A percentile compares a stretch with the other conserved stretches of the same genome.
These are phyloP conservation scores for Aphelocoma californica DNA, from an alignment of 2,797 vertebrate species.

Conservation along the genomic window DNA sequence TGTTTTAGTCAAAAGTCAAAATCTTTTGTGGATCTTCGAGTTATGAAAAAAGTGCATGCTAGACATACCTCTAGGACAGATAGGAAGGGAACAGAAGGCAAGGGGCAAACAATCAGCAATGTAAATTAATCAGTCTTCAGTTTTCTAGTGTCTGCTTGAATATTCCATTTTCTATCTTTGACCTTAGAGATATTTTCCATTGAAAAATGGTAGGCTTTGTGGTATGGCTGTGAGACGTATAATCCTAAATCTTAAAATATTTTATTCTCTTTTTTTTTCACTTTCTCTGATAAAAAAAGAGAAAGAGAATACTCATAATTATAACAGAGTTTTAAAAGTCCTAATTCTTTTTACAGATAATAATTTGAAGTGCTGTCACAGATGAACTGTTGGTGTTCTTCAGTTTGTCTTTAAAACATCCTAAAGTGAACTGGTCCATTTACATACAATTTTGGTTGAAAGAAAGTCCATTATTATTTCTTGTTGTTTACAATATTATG, in stretches of 20 bases:
- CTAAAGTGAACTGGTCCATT: not conserved
- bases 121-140: not conserved
- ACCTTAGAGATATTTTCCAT: not conserved
- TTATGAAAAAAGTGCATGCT: not conserved
- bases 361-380: not conserved
- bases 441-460: not conserved
- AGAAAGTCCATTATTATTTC: not conserved
- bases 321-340: not conserved
- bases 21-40: not conserved
- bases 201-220: not conserved
- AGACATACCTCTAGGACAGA: rapidly evolving
- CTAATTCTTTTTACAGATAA: not conserved
- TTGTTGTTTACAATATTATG: not conserved
- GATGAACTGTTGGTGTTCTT: not conserved
- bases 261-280: not conserved
- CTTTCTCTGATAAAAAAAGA: not conserved
- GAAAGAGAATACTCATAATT: not conserved
- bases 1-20: not conserved
- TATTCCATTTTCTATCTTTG: not conserved
- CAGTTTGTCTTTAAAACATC: not conserved
- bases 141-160: not conserved
- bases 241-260: not conserved
- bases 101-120: not conserved
- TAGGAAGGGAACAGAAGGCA: not conserved
- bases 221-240: not conserved